Percentiles rank a stretch among this genome's conserved stretches.
Evolutionary conservation across 2,797 vertebrate species (phyloP).

Genomic region (Acanthurus lineatus): DNA sequence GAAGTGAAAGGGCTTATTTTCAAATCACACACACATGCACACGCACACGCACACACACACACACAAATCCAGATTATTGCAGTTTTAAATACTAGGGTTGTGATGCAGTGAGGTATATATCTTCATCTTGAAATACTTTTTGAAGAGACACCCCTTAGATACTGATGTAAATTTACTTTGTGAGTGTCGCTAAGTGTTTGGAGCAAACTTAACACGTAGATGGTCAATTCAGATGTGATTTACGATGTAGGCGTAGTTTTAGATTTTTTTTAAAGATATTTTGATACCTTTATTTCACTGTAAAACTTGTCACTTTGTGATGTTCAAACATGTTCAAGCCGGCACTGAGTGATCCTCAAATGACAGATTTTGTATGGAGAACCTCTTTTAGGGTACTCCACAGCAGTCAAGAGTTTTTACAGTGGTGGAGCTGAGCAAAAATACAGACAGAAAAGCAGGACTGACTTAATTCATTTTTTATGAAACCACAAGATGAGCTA

Average conservation of each 20-base stretch:
- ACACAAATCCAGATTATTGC: no score
- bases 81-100: no score
- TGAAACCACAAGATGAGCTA: slow-evolving; percentile 62
- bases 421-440: slow-evolving; percentile 39
- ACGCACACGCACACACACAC: no score
- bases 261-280: no score
- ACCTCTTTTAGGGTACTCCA: slow-evolving; percentile 21
- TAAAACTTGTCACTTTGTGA: slow-evolving; percentile 6
- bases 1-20: no score
- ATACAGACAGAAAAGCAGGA: slow-evolving; percentile 37
- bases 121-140: no score
- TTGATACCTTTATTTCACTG: neutral
- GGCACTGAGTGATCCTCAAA: slow-evolving; percentile 26
- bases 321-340: slow-evolving; percentile 8
- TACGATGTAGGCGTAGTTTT: neutral
- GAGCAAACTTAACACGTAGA: neutral
- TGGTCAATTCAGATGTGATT: neutral
- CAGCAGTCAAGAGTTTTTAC: slow-evolving; percentile 66
- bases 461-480: slow-evolving; percentile 33
- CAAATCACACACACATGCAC: no score
- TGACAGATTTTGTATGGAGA: slow-evolving; percentile 23
- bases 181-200: neutral
- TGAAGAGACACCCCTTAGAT: no score
- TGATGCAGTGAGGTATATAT: no score
- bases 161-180: neutral